Percentiles rank a stretch among this genome's conserved stretches.
These are phyloP conservation scores for Colletes gigas DNA, from an alignment of 1,140 invertebrate genomes.

Conservation along the genomic window DNA sequence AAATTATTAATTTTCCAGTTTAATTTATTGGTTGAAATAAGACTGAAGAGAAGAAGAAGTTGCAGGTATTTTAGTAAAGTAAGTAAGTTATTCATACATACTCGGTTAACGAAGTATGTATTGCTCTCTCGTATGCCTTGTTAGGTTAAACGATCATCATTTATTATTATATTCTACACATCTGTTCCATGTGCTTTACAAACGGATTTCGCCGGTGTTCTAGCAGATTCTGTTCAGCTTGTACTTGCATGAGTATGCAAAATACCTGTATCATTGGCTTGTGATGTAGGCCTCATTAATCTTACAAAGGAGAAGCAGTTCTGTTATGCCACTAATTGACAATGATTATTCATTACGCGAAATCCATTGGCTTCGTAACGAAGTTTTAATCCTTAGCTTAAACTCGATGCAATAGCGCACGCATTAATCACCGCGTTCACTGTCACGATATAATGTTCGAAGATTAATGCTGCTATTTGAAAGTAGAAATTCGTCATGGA, in stretches of 20 bases:
- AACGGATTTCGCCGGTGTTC: background rate
- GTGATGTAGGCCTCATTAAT: slow-evolving; percentile 26
- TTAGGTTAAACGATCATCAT: too few relatives aligned
- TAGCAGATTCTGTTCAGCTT: background rate
- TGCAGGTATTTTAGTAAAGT: too few relatives aligned
- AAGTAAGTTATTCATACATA: too few relatives aligned
- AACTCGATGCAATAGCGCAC: background rate
- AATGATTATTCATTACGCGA: slow-evolving; percentile 35
- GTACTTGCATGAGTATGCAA: background rate
- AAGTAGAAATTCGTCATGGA: background rate
- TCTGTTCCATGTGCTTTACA: background rate
- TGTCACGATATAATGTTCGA: background rate
- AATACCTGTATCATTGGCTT: background rate
- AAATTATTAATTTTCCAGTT: too few relatives aligned
- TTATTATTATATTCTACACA: too few relatives aligned
- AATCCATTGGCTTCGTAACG: background rate
- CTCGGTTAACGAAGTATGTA: too few relatives aligned
- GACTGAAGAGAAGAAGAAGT: too few relatives aligned
- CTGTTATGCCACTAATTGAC: slow-evolving; percentile 26
- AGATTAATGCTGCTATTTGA: slow-evolving; percentile 6
- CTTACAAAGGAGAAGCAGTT: slow-evolving; percentile 8
- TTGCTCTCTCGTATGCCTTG: too few relatives aligned
- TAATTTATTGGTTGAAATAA: too few relatives aligned
- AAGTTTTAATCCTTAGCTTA: slow-evolving; percentile 34
- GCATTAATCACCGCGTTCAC: slow-evolving; percentile 17